A percentile compares a stretch with the other conserved stretches of the same genome.
Conservation (phyloP, 2,113 vertebrate genomes). For the Redunca redunca region DNA sequence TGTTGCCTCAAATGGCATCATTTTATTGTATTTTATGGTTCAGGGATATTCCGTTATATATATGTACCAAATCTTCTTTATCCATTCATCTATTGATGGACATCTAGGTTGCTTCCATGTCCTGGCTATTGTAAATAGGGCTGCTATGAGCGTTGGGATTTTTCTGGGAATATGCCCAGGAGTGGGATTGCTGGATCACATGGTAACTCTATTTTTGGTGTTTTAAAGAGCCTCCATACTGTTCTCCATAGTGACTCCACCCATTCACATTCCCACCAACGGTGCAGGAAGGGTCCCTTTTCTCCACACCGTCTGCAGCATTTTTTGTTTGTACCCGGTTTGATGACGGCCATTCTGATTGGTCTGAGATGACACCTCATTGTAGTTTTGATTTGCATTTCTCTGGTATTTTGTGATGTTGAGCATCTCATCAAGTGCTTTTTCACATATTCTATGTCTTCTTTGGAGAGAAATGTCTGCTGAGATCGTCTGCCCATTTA, state of each 20-base stretch:
- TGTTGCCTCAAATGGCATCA: neutral
- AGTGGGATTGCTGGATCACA: neutral
- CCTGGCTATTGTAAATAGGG: neutral
- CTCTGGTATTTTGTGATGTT: neutral
- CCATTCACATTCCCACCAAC: neutral
- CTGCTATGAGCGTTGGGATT: neutral
- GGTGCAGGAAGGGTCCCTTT: neutral
- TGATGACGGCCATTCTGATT: neutral
- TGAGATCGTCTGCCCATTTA: neutral
- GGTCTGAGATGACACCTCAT: neutral
- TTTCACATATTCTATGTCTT: neutral
- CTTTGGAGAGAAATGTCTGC: neutral
- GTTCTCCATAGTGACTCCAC: neutral
- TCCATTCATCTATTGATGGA: neutral
- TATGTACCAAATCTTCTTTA: neutral
- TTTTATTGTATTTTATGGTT: neutral
- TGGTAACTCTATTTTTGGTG: neutral
- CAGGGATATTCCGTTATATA: neutral
- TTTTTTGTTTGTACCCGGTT: neutral
- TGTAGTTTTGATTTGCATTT: neutral
- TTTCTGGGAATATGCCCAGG: neutral
- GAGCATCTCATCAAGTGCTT: neutral
- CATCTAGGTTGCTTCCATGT: neutral
- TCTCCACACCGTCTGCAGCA: neutral
- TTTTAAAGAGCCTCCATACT: neutral